A percentile compares a stretch with the other conserved stretches of the same genome.
Conservation (phyloP, 2,888 invertebrate genomes). For the Corythucha ciliata region DNA sequence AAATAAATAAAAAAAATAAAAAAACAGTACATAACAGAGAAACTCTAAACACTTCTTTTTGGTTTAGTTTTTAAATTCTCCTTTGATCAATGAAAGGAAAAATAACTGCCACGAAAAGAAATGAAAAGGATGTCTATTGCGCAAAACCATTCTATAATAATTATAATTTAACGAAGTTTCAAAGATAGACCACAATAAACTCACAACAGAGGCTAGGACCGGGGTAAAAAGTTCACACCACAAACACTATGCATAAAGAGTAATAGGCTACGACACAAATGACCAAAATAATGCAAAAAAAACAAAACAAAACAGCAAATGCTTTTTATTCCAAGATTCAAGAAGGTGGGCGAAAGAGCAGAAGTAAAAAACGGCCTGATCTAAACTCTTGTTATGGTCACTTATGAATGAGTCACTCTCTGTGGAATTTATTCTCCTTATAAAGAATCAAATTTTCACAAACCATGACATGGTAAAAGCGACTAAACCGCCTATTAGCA, state of each 20-base stretch:
- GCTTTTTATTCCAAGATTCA: too few species aligned
- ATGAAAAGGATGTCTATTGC: too few species aligned
- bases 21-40: not conserved
- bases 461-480: slow-evolving; percentile 28
- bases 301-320: too few species aligned
- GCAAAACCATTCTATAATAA: not conserved
- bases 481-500: slow-evolving; percentile 29
- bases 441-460: slow-evolving; percentile 19
- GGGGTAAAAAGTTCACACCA: slow-evolving; percentile 25
- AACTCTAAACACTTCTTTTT: too few species aligned
- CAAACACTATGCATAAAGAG: slow-evolving; percentile 29
- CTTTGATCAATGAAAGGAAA: too few species aligned
- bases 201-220: slow-evolving; percentile 26
- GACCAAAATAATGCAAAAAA: slow-evolving; percentile 24
- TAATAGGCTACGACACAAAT: slow-evolving; percentile 26
- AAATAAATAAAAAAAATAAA: slow-evolving; percentile 6
- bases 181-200: slow-evolving; percentile 11
- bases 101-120: too few species aligned
- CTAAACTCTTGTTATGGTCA: too few species aligned
- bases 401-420: too few species aligned
- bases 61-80: too few species aligned
- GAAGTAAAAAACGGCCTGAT: too few species aligned
- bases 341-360: too few species aligned
- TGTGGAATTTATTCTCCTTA: too few species aligned
- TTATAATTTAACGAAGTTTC: not conserved